Evolutionary conservation across 1,140 invertebrate species (phyloP).

Genomic region (Colletes gigas): DNA sequence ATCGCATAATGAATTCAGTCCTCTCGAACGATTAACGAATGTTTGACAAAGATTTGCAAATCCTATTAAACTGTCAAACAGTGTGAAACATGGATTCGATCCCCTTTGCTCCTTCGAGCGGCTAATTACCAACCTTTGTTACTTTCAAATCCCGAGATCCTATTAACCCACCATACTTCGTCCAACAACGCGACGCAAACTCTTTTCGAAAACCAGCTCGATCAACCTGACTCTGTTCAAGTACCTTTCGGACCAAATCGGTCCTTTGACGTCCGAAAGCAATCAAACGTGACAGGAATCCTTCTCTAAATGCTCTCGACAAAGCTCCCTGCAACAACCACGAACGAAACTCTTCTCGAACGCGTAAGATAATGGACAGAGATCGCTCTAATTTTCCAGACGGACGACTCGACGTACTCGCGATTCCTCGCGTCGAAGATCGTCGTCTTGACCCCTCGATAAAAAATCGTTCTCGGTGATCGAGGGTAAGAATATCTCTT

Average conservation of each 20-base stretch:
- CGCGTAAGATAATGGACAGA: neutral
- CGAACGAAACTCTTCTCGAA: conserved; percentile 2
- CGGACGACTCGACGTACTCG: too few species aligned
- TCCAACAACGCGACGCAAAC: too few species aligned
- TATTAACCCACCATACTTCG: too few species aligned
- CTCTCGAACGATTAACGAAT: too few species aligned
- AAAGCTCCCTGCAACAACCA: neutral
- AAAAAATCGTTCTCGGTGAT: too few species aligned
- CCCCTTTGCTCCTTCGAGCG: too few species aligned
- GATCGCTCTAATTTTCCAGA: conserved; percentile 12
- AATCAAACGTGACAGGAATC: conserved; percentile 30
- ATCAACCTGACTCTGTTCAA: neutral
- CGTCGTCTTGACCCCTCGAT: neutral
- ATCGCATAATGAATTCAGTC: too few species aligned
- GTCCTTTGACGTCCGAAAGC: conserved; percentile 18
- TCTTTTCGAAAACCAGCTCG: neutral
- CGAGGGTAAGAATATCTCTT: conserved; percentile 12
- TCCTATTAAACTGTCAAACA: too few species aligned
- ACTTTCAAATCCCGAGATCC: too few species aligned
- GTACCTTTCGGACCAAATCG: neutral
- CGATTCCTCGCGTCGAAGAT: neutral
- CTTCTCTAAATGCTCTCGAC: conserved; percentile 1
- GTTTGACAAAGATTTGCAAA: too few species aligned
- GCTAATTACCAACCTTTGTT: too few species aligned
- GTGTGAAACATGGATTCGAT: too few species aligned